A percentile compares a stretch with the other conserved stretches of the same genome.
Evolutionary conservation across 2,113 vertebrate genomes (phyloP).

Genomic region (Plecturocebus donacophilus): DNA sequence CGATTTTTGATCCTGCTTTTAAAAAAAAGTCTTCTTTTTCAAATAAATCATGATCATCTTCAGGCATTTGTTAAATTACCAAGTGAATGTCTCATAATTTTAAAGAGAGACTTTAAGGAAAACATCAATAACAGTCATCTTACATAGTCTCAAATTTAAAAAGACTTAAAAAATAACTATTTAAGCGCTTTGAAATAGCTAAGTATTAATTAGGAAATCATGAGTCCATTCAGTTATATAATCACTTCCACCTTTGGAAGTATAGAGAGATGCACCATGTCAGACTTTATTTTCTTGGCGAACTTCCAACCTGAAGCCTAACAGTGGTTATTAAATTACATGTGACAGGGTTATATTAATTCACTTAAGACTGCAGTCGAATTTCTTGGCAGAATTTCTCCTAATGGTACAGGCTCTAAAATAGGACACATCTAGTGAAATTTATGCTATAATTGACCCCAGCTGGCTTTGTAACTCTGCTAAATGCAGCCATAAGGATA

Average conservation of each 20-base stretch:
- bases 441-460: neutral
- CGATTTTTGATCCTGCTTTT: neutral
- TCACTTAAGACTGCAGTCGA: neutral
- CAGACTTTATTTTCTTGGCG: neutral
- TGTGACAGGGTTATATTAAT: neutral
- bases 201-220: constrained; percentile 6
- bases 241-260: neutral
- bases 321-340: neutral
- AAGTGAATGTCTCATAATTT: constrained; percentile 19
- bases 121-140: neutral
- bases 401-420: neutral
- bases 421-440: neutral
- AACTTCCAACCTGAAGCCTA: neutral
- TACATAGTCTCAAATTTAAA: neutral
- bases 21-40: neutral
- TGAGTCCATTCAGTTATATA: neutral
- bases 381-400: constrained; percentile 26
- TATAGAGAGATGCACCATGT: neutral
- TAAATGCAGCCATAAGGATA: neutral
- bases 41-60: neutral
- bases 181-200: neutral
- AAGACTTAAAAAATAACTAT: neutral
- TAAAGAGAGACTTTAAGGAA: constrained; percentile 38
- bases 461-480: neutral
- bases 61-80: neutral